These are phyloP conservation scores for Sebastiscus tertius DNA, from an alignment of 2,797 vertebrate genomes.

Conservation along the genomic window DNA sequence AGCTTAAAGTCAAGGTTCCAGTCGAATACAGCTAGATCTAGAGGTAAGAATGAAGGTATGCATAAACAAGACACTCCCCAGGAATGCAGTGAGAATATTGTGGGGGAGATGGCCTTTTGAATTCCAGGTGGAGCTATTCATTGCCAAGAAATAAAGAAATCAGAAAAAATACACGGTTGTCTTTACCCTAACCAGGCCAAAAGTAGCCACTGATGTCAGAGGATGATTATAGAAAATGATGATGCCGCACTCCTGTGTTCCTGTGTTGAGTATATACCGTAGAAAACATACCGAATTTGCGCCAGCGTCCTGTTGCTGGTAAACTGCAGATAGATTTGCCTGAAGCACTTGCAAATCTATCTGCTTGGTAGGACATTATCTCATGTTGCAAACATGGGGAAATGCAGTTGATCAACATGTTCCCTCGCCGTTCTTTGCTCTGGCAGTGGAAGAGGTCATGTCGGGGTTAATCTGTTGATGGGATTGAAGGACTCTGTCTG, in stretches of 20 bases:
- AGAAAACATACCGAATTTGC: background rate
- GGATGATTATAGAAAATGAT: background rate
- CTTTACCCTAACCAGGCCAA: background rate
- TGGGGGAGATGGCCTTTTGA: background rate
- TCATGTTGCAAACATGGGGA: background rate
- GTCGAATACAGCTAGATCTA: background rate
- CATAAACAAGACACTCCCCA: background rate
- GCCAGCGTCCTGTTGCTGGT: background rate
- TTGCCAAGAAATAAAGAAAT: background rate
- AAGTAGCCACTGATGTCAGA: background rate
- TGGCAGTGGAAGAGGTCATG: background rate
- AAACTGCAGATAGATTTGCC: background rate
- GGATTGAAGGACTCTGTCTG: background rate
- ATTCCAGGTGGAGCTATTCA: background rate
- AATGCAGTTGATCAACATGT: background rate
- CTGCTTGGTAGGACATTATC: background rate
- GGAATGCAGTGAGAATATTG: background rate
- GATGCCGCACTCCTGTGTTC: too few species aligned
- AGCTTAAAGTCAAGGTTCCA: background rate
- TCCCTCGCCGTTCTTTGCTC: background rate
- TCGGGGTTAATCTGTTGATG: slow-evolving; percentile 31
- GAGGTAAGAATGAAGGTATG: background rate
- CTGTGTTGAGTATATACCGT: too few species aligned
- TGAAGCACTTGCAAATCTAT: too few species aligned
- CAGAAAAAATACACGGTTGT: background rate